Evolutionary conservation across 2,797 vertebrate species (phyloP).

Genomic region (Gallinago solitaria): DNA sequence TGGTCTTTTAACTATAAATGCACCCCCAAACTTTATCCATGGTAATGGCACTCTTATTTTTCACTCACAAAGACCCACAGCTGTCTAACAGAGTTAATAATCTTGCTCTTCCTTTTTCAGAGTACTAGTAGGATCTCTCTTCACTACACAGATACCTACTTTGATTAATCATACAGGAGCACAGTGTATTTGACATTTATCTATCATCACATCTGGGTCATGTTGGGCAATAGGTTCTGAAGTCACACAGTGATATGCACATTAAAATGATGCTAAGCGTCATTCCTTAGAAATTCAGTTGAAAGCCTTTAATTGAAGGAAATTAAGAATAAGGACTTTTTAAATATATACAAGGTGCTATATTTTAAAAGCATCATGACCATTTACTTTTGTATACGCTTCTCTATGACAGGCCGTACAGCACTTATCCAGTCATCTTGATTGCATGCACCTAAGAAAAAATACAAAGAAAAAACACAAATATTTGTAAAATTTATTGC

Average conservation of each 20-base stretch:
- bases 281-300: background rate
- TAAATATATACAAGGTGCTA: background rate
- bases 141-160: background rate
- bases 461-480: background rate
- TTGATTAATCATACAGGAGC: background rate
- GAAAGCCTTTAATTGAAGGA: background rate
- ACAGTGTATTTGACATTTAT: background rate
- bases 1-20: background rate
- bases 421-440: conserved; percentile 97
- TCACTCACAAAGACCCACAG: background rate
- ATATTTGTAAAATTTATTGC: background rate
- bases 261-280: background rate
- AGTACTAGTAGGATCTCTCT: background rate
- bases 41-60: background rate
- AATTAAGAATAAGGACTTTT: background rate
- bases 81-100: background rate
- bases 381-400: conserved; percentile 97
- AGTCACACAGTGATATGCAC: background rate
- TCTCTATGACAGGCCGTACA: conserved; percentile 98
- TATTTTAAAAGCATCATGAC: background rate
- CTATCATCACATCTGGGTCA: background rate
- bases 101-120: background rate
- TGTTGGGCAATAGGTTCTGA: background rate
- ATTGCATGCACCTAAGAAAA: conserved; percentile 85
- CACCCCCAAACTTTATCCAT: background rate